Conservation (phyloP, 2,888 invertebrate species). For the Venustoraphidia nigricollis region DNA sequence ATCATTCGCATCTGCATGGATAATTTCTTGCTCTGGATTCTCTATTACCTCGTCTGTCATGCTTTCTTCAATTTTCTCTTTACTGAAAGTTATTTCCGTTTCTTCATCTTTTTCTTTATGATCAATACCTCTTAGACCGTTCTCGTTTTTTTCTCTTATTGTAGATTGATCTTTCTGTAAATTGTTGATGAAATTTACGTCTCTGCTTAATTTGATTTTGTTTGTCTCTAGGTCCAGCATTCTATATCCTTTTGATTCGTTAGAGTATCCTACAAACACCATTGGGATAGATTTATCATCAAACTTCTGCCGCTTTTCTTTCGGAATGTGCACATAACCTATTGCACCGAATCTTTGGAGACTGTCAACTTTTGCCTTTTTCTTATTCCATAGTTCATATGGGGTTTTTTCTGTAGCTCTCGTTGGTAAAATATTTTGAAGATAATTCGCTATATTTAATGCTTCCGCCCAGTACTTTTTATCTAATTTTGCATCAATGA, state of each 20-base stretch:
- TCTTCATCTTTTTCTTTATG: too few relatives aligned
- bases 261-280: too few relatives aligned
- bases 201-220: slow-evolving; percentile 1
- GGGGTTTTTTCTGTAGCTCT: slow-evolving; percentile 9
- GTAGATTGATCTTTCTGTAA: neutral
- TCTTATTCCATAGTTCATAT: slow-evolving; percentile 11
- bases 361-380: slow-evolving; percentile 10
- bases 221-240: neutral
- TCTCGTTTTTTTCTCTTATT: neutral
- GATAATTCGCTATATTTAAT: too few relatives aligned
- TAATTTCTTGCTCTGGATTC: too few relatives aligned
- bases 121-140: neutral
- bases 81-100: too few relatives aligned
- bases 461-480: too few relatives aligned
- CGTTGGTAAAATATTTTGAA: too few relatives aligned
- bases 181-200: neutral
- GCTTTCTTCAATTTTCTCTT: too few relatives aligned
- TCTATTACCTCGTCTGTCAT: too few relatives aligned
- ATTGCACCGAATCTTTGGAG: slow-evolving; percentile 12
- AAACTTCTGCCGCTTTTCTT: neutral
- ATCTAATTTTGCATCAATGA: too few relatives aligned
- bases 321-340: slow-evolving; percentile 1
- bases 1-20: too few relatives aligned
- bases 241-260: too few relatives aligned
- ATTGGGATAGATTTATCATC: neutral